Base-by-base conservation (phyloP, 2,888 invertebrate genomes). In the Xylocampa areola region DNA sequence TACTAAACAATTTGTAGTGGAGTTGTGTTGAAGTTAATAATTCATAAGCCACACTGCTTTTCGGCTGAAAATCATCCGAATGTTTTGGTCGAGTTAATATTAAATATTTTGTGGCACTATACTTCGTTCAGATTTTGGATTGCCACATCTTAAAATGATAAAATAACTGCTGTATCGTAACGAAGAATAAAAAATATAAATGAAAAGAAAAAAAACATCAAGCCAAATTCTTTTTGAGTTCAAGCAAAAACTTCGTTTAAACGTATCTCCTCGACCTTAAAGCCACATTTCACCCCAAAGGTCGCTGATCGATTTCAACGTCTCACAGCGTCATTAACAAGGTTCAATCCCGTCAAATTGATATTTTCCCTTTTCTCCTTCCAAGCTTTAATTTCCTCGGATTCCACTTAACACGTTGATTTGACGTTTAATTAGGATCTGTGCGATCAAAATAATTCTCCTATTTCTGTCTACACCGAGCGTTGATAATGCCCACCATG, bases 401-500 rank as follows among this genome's bases (percentile, higher is more conserved):
- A 52, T 58, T 43, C 47, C 55, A 40, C 63, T 47, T 50, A 52
- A 41, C 51, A 51, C 62, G 70, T 62, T 62, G 54, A 65, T 73
- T 65, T 62, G 57, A 70, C 59, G 49, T 70, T 73, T 65, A 70
- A 73, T 73, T 70, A 70, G 64, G 64, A 70, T 59, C 52, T 32
- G 37, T 27, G 44, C 50, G 33, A 70, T 70, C 55, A 48, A 68
- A 62, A 68, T 70, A 60, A 65, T 68, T 23, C 48, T 61, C 53
- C 23, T 25, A 52, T 55, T 68, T 61, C 57, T 58, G 48, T 60
- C 27, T 48, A 37, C 35, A 29, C 14, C 11, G 47, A 43, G 36
- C 6, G 16, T 32, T 49, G 32, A 1, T 44, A 48, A 32, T 36
- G 2, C 16, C 17, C 21, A 32, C 29, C 14, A 35, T 3, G 35